These are phyloP conservation scores for Hippocampus guttulatus DNA, from an alignment of 2,113 vertebrate genomes.

Conservation along the genomic window DNA sequence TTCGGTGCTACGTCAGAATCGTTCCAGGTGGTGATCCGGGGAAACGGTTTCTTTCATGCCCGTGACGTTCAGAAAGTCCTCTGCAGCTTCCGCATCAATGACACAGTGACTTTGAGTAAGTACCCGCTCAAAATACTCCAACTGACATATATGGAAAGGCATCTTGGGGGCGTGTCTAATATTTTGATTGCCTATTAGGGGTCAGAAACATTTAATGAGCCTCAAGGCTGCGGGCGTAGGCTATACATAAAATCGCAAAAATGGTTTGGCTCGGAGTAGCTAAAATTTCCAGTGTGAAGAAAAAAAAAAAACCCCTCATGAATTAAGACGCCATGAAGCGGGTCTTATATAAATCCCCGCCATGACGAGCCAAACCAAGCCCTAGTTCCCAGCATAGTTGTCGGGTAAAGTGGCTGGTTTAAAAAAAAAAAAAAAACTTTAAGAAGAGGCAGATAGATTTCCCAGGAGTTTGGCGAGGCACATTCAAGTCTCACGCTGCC, in stretches of 20 bases:
- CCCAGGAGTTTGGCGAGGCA: neutral
- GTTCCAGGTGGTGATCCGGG: constrained; percentile 90
- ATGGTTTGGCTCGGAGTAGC: constrained; percentile 1
- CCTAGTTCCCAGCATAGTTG: constrained; percentile 6
- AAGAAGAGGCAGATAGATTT: neutral
- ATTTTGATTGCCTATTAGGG: neutral
- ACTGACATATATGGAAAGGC: neutral
- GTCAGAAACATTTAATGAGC: neutral
- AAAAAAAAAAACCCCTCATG: neutral
- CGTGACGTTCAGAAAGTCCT: constrained; percentile 88
- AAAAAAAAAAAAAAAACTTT: neutral
- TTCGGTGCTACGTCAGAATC: constrained; percentile 73
- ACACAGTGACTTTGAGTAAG: constrained; percentile 90
- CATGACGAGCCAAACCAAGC: constrained; percentile 2
- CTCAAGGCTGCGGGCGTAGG: neutral
- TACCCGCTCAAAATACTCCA: neutral
- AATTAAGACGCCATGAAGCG: constrained; percentile 1
- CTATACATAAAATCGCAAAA: neutral
- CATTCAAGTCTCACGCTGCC: constrained; percentile 4
- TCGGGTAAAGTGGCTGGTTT: neutral
- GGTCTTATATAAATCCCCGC: neutral
- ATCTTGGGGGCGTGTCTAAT: neutral
- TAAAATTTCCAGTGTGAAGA: neutral
- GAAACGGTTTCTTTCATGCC: constrained; percentile 90
- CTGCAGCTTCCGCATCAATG: constrained; percentile 96